These are phyloP conservation scores for Triops cancriformis DNA, from an alignment of 1,140 invertebrate genomes.

Conservation along the genomic window DNA sequence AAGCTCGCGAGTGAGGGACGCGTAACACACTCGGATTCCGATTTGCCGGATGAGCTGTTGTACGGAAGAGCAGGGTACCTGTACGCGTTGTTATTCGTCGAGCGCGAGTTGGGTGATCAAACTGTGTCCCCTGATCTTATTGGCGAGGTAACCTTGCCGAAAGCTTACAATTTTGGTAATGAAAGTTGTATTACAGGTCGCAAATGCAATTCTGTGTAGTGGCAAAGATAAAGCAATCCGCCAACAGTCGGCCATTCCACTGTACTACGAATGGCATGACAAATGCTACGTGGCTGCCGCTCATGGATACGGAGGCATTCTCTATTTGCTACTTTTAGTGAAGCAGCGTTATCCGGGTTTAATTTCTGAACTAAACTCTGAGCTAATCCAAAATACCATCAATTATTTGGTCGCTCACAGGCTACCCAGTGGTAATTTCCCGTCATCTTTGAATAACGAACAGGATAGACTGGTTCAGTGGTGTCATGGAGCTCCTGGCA, in stretches of 20 bases:
- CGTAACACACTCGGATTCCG: slow-evolving; percentile 22
- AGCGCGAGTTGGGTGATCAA: slow-evolving; percentile 47
- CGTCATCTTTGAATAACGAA: slow-evolving; percentile 63
- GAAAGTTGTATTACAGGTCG: slow-evolving; percentile 47
- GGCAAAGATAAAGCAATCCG: slow-evolving; percentile 51
- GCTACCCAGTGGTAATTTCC: slow-evolving; percentile 73
- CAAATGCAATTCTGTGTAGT: slow-evolving; percentile 53
- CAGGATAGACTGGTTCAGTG: slow-evolving; percentile 81
- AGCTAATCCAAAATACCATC: slow-evolving; percentile 50
- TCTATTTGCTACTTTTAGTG: slow-evolving; percentile 70
- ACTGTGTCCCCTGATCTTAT: slow-evolving; percentile 25
- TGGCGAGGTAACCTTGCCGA: slow-evolving; percentile 24
- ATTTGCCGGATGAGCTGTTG: slow-evolving; percentile 68
- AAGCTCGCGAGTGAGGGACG: background rate
- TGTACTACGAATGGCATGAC: slow-evolving; percentile 82
- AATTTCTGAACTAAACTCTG: background rate
- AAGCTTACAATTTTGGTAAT: slow-evolving; percentile 37
- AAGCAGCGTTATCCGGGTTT: slow-evolving; percentile 1
- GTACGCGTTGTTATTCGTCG: slow-evolving; percentile 63
- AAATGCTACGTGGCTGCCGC: slow-evolving; percentile 77
- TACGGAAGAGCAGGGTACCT: slow-evolving; percentile 79
- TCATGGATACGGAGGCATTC: slow-evolving; percentile 76
- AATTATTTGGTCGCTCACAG: slow-evolving; percentile 52
- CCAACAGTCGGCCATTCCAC: slow-evolving; percentile 43
- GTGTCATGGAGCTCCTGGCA: slow-evolving; percentile 91